Evolutionary conservation across 1,140 invertebrate species (phyloP), one percentile per base, ranked within the genome.

Genomic region (Thaumetopoea pityocampa): DNA sequence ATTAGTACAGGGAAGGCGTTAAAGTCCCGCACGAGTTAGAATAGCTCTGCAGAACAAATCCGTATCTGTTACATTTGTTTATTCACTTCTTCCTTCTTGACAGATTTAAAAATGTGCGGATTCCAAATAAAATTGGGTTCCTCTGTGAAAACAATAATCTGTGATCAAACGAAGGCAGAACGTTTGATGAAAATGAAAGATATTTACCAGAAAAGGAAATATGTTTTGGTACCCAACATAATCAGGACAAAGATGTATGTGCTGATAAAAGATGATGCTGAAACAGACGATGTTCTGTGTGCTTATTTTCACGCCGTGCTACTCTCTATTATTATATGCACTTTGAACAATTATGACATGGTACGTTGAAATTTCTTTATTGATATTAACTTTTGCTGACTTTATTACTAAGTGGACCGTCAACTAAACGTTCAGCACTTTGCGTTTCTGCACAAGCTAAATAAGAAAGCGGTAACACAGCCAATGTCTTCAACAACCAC

Each of bases 221-320:
- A 88, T 51, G 50, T 89, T 4, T 57, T 90, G 17, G 18, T 86
- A n/a, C 67, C 85, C 4, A 76, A 86, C 55, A 37, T 73, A 1
- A 37, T 61, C 10, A 53, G 52, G 7, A 78, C 73, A 40, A 71
- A 53, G 7, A 85, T 90, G 64, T 71, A 80, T 47, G 62, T 90
- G 2, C 50, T 84, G 26, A 37, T 90, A 0, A 72, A 83, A 32
- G 76, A 86, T 32, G 47, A 77, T 22, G 63, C 71, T 9, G 50
- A 32, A 2, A 49, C 81, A 1, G 51, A 64, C 14, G 85, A 88
- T 38, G 57, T 89, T n/a, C 44, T 90, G 1, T 81, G 86, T 55
- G 86, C 86, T n/a, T 90, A 89, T 59, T 89, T 88, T 33, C 83
- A 89, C 48, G 87, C 85, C 14, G 68, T 86, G 2, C 36, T 89